Base-by-base conservation (phyloP, 1,140 invertebrate genomes). In the Bicyclus anynana region DNA sequence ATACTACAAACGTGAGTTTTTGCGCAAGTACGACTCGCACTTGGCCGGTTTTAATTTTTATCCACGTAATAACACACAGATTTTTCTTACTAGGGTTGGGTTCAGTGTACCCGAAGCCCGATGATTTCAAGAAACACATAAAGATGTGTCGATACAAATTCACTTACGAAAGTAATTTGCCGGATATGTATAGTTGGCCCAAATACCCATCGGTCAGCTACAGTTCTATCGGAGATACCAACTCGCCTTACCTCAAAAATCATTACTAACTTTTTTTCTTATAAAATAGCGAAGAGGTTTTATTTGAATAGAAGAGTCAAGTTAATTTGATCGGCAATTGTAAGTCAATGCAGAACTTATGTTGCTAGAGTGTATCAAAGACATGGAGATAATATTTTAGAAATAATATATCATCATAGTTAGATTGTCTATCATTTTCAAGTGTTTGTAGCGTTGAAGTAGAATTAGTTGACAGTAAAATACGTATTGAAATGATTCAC, bases 91-190 rank as follows among this genome's bases (percentile, higher is more conserved):
- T 59, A 81, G 74, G 71, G 48, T 50, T 57, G 10, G 71, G 64
- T 23, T 67, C 69, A 12, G 40, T 93, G 50, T 96, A 96, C 83
- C 95, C 95, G 0, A 93, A 95, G 79, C 95, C 95, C 44, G 90
- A 91, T 59, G 91, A 96, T 79, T 94, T 95, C 74, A 81, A 90
- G 40, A 77, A 89, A 56, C 95, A 94, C 80, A 91, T 96, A 37
- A 89, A 92, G 64, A 89, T 90, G 64, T 92, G 93, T 72, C 91
- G 94, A 87, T 96, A 94, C 79, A 93, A 95, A 74, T 93, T 91
- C 62, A 92, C 93, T 73, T 96, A 96, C 70, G 92, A 94, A 74
- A 89, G 90, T 53, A 92, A 94, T 53, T 87, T 96, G 72, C 93
- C 94, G 6, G 91, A 91, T 44, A 83, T 91, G n/a, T 96, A 95